A percentile compares a stretch with the other conserved stretches of the same genome.
Conservation (phyloP, 2,113 vertebrate genomes). For the Spermophilus dauricus region DNA sequence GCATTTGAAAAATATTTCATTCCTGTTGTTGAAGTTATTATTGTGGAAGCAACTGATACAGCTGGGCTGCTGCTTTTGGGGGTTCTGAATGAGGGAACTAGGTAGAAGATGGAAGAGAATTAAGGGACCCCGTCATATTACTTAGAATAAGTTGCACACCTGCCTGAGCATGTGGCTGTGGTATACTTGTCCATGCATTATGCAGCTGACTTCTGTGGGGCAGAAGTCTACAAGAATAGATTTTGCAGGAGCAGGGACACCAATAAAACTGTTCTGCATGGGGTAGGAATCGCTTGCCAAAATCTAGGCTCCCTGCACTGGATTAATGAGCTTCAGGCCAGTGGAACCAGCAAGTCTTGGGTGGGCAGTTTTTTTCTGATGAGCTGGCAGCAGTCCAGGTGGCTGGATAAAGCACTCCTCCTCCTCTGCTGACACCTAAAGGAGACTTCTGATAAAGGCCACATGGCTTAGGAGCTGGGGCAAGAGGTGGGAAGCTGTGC, state of each 20-base stretch:
- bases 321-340: constrained; percentile 92
- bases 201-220: constrained; percentile 90
- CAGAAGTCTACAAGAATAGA: constrained; percentile 91
- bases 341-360: constrained; percentile 91
- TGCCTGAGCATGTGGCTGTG: constrained; percentile 90
- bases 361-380: constrained; percentile 88
- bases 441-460: constrained; percentile 86
- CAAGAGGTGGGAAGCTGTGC: constrained; percentile 91
- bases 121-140: constrained; percentile 88
- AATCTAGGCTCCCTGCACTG: constrained; percentile 91
- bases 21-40: constrained; percentile 84
- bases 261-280: constrained; percentile 87
- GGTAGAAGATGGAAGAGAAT: constrained; percentile 86
- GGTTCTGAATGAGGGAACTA: constrained; percentile 90
- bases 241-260: constrained; percentile 85
- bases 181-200: constrained; percentile 85
- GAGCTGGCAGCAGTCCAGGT: constrained; percentile 85
- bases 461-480: constrained; percentile 87
- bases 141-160: constrained; percentile 92
- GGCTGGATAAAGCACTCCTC: constrained; percentile 90
- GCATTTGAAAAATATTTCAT: constrained; percentile 17
- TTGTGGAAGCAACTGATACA: constrained; percentile 90
- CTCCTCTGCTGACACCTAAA: constrained; percentile 89
- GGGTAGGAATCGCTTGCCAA: constrained; percentile 91
- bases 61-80: constrained; percentile 88